Evolutionary conservation across 2,888 invertebrate species (phyloP).

Genomic region (Eupeodes latifasciatus): DNA sequence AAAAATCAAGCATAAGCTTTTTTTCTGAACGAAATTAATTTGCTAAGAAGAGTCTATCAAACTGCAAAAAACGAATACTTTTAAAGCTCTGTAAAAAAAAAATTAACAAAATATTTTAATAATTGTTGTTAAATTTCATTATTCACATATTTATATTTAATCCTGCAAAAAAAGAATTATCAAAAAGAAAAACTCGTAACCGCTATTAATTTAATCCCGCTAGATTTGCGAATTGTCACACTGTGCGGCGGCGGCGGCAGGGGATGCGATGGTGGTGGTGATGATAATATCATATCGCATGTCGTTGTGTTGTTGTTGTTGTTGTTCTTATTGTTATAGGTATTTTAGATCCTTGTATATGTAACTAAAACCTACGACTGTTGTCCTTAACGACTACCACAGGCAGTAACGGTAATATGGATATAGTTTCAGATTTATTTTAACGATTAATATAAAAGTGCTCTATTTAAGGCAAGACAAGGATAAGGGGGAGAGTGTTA

Average conservation of each 20-base stretch:
- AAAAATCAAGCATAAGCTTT: too few relatives aligned
- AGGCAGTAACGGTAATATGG: constrained; percentile 49
- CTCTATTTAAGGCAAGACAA: neutral
- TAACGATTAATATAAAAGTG: constrained; percentile 65
- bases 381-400: constrained; percentile 67
- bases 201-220: too few relatives aligned
- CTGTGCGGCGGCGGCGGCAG: neutral
- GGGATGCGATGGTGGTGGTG: neutral
- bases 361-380: constrained; percentile 10
- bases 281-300: constrained; percentile 64
- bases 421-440: constrained; percentile 74
- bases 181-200: too few relatives aligned
- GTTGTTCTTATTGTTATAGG: constrained; percentile 36
- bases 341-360: constrained; percentile 33
- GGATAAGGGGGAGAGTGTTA: constrained; percentile 32
- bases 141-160: too few relatives aligned
- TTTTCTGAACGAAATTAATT: too few relatives aligned
- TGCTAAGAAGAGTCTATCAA: too few relatives aligned
- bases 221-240: too few relatives aligned
- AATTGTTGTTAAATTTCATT: too few relatives aligned
- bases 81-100: too few relatives aligned
- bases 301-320: constrained; percentile 32
- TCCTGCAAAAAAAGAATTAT: too few relatives aligned
- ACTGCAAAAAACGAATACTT: too few relatives aligned
- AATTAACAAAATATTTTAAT: too few relatives aligned